Evolutionary conservation across 2,888 invertebrate species (phyloP), one percentile per base, ranked within the genome.

Genomic region (Temnothorax rugatulus): DNA sequence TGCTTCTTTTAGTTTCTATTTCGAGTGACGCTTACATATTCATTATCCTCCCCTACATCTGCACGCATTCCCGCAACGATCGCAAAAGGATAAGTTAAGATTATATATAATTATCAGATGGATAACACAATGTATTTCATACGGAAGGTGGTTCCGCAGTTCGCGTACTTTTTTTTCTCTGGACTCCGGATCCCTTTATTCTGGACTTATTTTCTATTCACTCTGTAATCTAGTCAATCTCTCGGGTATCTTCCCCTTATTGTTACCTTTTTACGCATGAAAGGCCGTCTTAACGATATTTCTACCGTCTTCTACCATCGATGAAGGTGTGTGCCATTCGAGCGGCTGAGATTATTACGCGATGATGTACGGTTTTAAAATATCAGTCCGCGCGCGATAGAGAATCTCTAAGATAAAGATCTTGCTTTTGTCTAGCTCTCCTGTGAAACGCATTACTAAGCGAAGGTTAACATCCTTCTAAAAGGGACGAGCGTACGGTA

Each of bases 401-500:
- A 71, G 47, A 69, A 79, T 57, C 21, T 21, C 29, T 29, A 79
- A 54, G 21, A 59, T 25, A 64, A 79, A 29, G 59, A 64, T 89
- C 79, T 77, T 69, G 83, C 71, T 88, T 85, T 21, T 85, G 75
- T 85, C 76, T 15, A 25, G 34, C 18, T 52, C 38, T 44, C 29
- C 75, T 71, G 82, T 66, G 75, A 88, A 29, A 29, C 29, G 29
- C 29, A 29, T 86, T 83, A 82, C 86, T 84, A 64, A 84, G 71
- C 47, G 52, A 25, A 54, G 63, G 71, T 83, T 79, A 87, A 77
- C 79, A 86, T 88, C 79, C 84, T 68, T n/a, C 21, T 34, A 76
- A 76, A 61, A 73, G 59, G 66, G 69, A 79, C 61, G 84, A 81
- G 64, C 38, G 57, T 61, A 77, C 82, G 75, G 66, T 41, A 29